Evolutionary conservation across 2,888 invertebrate genomes (phyloP).

Genomic region (Lasioglossum figueresi): DNA sequence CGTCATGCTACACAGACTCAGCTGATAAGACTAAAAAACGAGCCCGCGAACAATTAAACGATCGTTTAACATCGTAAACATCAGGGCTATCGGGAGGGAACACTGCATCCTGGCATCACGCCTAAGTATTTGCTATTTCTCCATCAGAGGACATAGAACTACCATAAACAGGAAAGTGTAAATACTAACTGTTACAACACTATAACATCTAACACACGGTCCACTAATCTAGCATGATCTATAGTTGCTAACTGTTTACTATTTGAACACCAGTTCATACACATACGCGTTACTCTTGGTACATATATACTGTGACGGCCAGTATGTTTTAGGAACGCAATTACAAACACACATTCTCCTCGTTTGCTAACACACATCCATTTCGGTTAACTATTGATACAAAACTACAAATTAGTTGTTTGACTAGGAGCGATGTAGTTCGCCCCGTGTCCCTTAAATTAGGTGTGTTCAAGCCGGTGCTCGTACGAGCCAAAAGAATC

Average conservation of each 20-base stretch:
- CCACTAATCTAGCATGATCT: conserved; percentile 60
- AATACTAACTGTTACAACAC: conserved; percentile 60
- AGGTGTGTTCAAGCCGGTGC: not conserved
- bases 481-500: not conserved
- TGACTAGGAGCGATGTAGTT: conserved; percentile 40
- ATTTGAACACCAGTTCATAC: conserved; percentile 61
- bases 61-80: not conserved
- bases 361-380: conserved; percentile 42
- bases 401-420: conserved; percentile 38
- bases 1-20: not conserved
- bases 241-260: conserved; percentile 60
- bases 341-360: conserved; percentile 51
- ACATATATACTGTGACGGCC: conserved; percentile 39
- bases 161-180: conserved; percentile 59
- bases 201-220: conserved; percentile 67
- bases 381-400: conserved; percentile 30
- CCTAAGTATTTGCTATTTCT: conserved; percentile 63
- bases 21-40: not conserved
- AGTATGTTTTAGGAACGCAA: conserved; percentile 54
- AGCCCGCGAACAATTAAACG: not conserved
- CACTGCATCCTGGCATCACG: conserved; percentile 58
- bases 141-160: conserved; percentile 56
- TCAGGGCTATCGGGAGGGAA: not conserved
- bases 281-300: conserved; percentile 53
- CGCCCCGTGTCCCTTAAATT: not conserved